These are phyloP conservation scores for Bombylius discolor DNA, from an alignment of 2,888 invertebrate genomes.

Conservation along the genomic window DNA sequence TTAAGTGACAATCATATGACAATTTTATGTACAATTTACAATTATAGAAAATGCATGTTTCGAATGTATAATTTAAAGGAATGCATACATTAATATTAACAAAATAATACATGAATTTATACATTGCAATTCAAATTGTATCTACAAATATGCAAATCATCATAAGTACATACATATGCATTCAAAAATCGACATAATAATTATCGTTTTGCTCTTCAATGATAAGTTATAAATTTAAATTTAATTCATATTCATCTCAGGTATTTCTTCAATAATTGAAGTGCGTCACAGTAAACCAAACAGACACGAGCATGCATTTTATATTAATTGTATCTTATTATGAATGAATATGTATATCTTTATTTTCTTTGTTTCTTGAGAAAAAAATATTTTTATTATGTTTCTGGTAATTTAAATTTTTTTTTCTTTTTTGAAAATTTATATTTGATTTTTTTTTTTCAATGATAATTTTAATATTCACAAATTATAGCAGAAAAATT, in stretches of 20 bases:
- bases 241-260: constrained; percentile 5
- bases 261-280: constrained; percentile 6
- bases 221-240: not conserved
- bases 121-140: too few species aligned
- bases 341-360: too few species aligned
- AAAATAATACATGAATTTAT: not conserved
- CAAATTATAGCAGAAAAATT: too few species aligned
- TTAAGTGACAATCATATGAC: constrained; percentile 12
- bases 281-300: not conserved
- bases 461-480: too few species aligned
- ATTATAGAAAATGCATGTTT: constrained; percentile 8
- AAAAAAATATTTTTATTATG: too few species aligned
- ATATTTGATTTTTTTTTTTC: too few species aligned
- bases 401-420: too few species aligned
- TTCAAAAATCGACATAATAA: constrained; percentile 1
- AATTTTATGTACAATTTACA: constrained; percentile 14
- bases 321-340: too few species aligned
- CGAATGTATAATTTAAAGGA: constrained; percentile 1
- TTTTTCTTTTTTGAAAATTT: too few species aligned
- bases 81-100: not conserved
- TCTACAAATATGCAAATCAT: too few species aligned
- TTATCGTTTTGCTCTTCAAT: not conserved
- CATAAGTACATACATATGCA: too few species aligned
- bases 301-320: not conserved
- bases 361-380: too few species aligned